Percentiles rank a stretch among this genome's conserved stretches.
Conservation (phyloP, 2,113 vertebrate genomes). For the Heterochromis multidens region DNA sequence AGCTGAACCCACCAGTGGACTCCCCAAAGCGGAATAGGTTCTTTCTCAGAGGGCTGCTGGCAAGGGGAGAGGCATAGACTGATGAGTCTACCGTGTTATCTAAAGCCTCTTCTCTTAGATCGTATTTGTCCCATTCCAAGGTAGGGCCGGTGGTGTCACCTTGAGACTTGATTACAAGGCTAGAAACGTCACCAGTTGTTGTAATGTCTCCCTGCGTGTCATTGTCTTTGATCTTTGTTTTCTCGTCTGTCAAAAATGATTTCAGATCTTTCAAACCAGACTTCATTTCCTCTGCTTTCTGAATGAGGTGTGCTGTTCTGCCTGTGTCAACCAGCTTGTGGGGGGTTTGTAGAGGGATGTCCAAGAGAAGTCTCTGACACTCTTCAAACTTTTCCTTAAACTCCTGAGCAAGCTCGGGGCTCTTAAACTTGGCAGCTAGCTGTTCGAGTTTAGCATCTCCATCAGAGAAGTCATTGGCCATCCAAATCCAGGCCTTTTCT, state of each 20-base stretch:
- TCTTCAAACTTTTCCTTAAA: slow-evolving; percentile 97
- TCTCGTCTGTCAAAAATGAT: slow-evolving; percentile 88
- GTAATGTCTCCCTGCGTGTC: slow-evolving; percentile 42
- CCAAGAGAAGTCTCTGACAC: slow-evolving; percentile 88
- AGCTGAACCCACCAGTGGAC: slow-evolving; percentile 90
- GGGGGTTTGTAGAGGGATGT: slow-evolving; percentile 95
- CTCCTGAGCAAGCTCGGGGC: slow-evolving; percentile 87
- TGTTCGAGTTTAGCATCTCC: slow-evolving; percentile 89
- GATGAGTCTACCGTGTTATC: slow-evolving; percentile 85
- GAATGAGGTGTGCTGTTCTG: slow-evolving; percentile 90
- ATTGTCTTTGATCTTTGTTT: slow-evolving; percentile 83
- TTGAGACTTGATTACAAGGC: slow-evolving; percentile 73
- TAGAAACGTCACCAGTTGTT: slow-evolving; percentile 55
- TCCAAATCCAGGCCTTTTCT: slow-evolving; percentile 96
- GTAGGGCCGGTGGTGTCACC: slow-evolving; percentile 82
- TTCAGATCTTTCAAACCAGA: slow-evolving; percentile 95
- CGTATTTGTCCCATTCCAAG: slow-evolving; percentile 93
- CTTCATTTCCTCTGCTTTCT: slow-evolving; percentile 99
- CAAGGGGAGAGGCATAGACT: slow-evolving; percentile 82
- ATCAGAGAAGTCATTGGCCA: slow-evolving; percentile 94
- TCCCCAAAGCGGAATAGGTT: slow-evolving; percentile 95
- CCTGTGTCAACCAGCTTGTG: slow-evolving; percentile 95
- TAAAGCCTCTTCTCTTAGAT: slow-evolving; percentile 83
- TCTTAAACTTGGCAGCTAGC: slow-evolving; percentile 95
- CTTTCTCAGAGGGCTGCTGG: slow-evolving; percentile 85